Base-by-base conservation (phyloP, 2,797 vertebrate genomes). In the Perodicticus potto region DNA sequence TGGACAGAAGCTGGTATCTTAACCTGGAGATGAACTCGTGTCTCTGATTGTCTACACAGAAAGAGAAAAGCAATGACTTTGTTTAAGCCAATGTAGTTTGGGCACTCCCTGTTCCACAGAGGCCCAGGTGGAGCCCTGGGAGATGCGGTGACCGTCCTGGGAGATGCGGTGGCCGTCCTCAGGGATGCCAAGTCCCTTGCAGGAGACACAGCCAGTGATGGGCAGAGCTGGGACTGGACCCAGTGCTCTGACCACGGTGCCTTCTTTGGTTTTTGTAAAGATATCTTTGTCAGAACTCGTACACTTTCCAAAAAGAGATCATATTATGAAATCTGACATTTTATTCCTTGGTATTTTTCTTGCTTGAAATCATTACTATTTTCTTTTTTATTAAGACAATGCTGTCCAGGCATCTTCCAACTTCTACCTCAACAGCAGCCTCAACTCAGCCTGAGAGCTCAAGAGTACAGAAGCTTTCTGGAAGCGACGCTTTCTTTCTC, bases 401-500 rank as follows among this genome's bases (percentile, higher is more conserved):
- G 11, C 22, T 37, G 13, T n/a, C 72, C 19, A 53, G 0, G 53
- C 27, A 73, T 73, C 14, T 82, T 29, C 29, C 49, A 91, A 1
- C 5, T 13, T 55, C 67, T 22, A 19, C 23, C 10, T 37, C 37
- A 59, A 43, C 3, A 59, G 69, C 19, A 7, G 6, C 20, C 23
- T 91, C 55, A 53, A 12, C 55, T 53, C 59, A 43, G 49, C 43
- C 32, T 16, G 29, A 84, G 72, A 82, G 9, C 22, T 92, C 25
- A 53, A 29, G 6, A 77, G 25, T 23, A 55, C 22, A 69, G 45
- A 45, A 49, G 45, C 8, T 93, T 87, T 92, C 61, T 69, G 55
- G 16, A 94, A 91, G 23, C 9, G 78, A 81, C 32, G 23, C 37
- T 96, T 94, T 77, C 90, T 93, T 92, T 85, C 81, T 85, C 73